These are phyloP conservation scores for Arctocebus calabarensis DNA, from an alignment of 2,797 vertebrate genomes.

Conservation along the genomic window DNA sequence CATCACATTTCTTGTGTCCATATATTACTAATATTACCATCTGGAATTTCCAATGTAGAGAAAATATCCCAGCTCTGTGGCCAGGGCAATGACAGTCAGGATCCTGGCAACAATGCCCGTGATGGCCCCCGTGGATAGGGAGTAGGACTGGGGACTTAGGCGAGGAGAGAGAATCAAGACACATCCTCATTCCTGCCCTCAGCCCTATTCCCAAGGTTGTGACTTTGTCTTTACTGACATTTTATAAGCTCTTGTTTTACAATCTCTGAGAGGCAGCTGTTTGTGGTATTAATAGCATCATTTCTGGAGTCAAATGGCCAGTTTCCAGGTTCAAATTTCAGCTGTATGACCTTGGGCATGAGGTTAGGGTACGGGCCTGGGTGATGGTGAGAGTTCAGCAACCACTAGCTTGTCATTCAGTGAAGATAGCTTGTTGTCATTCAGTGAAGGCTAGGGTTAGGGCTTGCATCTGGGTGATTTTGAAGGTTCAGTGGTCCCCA, in stretches of 20 bases:
- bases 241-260: neutral
- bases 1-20: neutral
- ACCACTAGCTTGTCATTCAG: no score
- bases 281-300: neutral
- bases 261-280: neutral
- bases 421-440: no score
- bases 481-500: no score
- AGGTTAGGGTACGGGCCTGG: no score
- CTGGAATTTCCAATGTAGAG: neutral
- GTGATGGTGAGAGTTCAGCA: no score
- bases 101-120: neutral
- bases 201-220: neutral
- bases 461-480: no score
- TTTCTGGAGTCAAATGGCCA: neutral
- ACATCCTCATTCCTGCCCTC: neutral
- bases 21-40: slow-evolving; percentile 21
- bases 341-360: neutral
- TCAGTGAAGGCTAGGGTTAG: no score
- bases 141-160: neutral
- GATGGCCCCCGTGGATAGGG: slow-evolving; percentile 1
- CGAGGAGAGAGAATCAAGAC: neutral
- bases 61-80: slow-evolving; percentile 22
- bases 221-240: neutral
- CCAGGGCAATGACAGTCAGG: slow-evolving; percentile 1
- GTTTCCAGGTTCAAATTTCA: neutral